A percentile compares a stretch with the other conserved stretches of the same genome.
Evolutionary conservation across 2,113 vertebrate species (phyloP).

Genomic region (Gopherus flavomarginatus): DNA sequence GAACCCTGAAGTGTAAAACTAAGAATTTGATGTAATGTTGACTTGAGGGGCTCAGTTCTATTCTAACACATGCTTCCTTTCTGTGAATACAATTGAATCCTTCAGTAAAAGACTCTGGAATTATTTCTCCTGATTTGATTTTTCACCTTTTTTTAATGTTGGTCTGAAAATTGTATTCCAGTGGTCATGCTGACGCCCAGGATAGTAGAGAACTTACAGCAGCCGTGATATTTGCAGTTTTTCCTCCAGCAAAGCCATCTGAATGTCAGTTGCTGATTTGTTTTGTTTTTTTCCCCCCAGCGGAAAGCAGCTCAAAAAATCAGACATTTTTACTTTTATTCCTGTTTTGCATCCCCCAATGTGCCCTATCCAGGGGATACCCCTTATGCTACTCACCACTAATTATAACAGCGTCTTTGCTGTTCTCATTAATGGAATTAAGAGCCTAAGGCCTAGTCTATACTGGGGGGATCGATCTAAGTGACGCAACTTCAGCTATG

Average conservation of each 20-base stretch:
- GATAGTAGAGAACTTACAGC: background rate
- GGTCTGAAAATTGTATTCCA: background rate
- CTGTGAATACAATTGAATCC: background rate
- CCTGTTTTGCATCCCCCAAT: background rate
- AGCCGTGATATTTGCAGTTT: slow-evolving; percentile 19
- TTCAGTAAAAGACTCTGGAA: background rate
- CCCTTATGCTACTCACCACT: background rate
- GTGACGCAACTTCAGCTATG: too few species aligned
- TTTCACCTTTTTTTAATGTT: slow-evolving; percentile 44
- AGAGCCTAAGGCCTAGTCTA: background rate
- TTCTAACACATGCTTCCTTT: background rate
- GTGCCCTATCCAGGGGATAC: background rate
- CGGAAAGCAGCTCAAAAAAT: slow-evolving; percentile 16
- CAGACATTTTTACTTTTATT: background rate
- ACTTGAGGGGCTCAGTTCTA: background rate
- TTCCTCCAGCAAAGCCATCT: background rate
- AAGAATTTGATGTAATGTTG: background rate
- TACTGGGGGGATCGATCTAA: too few species aligned
- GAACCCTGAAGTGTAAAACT: background rate
- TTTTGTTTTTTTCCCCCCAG: background rate
- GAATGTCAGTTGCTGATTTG: background rate
- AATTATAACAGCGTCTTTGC: background rate
- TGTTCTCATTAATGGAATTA: background rate
- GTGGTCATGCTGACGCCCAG: slow-evolving; percentile 41
- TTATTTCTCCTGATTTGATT: slow-evolving; percentile 32